Evolutionary conservation across 2,888 invertebrate genomes (phyloP).

Genomic region (Liodrosophila aerea): DNA sequence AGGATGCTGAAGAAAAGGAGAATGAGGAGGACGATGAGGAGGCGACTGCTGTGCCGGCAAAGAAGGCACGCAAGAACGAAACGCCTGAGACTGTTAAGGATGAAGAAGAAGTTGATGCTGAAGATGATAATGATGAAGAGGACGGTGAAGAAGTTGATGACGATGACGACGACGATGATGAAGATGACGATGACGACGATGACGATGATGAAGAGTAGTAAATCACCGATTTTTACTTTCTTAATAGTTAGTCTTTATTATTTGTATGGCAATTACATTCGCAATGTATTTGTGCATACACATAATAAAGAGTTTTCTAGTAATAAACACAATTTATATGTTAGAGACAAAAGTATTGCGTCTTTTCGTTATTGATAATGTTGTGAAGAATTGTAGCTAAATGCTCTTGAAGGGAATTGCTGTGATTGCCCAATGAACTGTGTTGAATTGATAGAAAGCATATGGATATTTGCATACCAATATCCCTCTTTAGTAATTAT

Average conservation of each 20-base stretch:
- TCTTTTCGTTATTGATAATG: too few relatives aligned
- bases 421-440: too few relatives aligned
- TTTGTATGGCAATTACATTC: too few relatives aligned
- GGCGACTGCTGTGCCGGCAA: constrained; percentile 86
- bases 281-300: not conserved
- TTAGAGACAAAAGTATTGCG: too few relatives aligned
- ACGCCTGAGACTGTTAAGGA: constrained; percentile 23
- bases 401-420: too few relatives aligned
- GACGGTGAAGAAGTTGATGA: constrained; percentile 31
- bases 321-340: too few relatives aligned
- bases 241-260: too few relatives aligned
- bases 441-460: not conserved
- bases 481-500: too few relatives aligned
- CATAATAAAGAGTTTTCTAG: not conserved
- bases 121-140: constrained; percentile 45
- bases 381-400: too few relatives aligned
- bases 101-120: constrained; percentile 36
- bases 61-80: constrained; percentile 78
- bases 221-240: too few relatives aligned
- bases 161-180: constrained; percentile 43
- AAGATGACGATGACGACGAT: constrained; percentile 50
- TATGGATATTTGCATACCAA: not conserved
- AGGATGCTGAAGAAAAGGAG: constrained; percentile 37
- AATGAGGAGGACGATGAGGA: constrained; percentile 27
- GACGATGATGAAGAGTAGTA: constrained; percentile 26